These are phyloP conservation scores for Aurelia aurita DNA, from an alignment of 30 jellyfish, hydroid and myxozoan species.

Conservation along the genomic window DNA sequence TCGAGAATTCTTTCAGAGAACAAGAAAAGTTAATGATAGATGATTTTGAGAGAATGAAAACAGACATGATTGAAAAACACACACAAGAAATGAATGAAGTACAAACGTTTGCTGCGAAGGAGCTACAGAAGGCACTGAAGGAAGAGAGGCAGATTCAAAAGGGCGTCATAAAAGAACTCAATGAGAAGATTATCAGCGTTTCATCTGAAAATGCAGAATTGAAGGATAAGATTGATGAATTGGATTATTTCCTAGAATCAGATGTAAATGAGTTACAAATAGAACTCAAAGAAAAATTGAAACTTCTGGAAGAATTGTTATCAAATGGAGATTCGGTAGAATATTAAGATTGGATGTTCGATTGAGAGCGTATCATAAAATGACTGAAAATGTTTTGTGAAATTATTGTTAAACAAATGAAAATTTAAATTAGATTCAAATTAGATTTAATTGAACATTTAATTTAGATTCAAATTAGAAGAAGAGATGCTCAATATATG, in stretches of 20 bases:
- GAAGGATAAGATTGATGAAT: conserved; percentile 32
- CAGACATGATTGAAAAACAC: conserved; percentile 47
- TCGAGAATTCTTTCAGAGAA: conserved; percentile 43
- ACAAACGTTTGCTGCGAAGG: conserved; percentile 63
- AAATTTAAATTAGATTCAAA: too few species aligned
- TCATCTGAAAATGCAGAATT: conserved; percentile 52
- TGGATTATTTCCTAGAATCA: conserved; percentile 5
- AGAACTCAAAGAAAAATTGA: conserved; percentile 42
- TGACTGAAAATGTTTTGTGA: too few species aligned
- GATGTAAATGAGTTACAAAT: conserved; percentile 40
- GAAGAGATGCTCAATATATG: too few species aligned
- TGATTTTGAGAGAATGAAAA: conserved; percentile 31
- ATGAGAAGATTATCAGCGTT: conserved; percentile 16
- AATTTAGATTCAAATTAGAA: too few species aligned
- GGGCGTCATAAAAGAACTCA: conserved; percentile 58
- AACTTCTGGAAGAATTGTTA: conserved; percentile 13
- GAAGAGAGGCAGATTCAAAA: conserved; percentile 58
- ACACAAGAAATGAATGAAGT: conserved; percentile 39
- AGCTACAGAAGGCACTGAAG: conserved; percentile 43
- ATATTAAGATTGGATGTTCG: too few species aligned
- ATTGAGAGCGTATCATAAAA: too few species aligned
- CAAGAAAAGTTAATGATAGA: conserved; percentile 29
- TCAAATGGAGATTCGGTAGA: conserved; percentile 6
- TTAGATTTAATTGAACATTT: too few species aligned
- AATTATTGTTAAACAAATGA: too few species aligned